Conservation (phyloP, 2,113 vertebrate species). For the Heteronetta atricapilla region DNA sequence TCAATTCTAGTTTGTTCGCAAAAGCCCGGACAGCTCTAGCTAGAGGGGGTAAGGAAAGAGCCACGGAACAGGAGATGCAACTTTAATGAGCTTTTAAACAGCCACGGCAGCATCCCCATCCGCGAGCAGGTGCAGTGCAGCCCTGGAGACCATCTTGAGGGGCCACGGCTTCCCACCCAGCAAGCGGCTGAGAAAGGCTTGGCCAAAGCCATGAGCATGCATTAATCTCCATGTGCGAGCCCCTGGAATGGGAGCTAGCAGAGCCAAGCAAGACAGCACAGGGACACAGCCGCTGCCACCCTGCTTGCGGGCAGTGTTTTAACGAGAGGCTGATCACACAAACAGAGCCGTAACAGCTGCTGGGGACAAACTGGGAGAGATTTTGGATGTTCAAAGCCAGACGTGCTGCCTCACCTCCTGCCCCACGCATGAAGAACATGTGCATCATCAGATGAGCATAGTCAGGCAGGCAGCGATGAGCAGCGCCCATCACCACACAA, state of each 20-base stretch:
- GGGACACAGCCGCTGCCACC: not conserved
- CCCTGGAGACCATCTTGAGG: not conserved
- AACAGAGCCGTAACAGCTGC: not conserved
- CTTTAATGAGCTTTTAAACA: conserved; percentile 55
- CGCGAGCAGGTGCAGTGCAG: not conserved
- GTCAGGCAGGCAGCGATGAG: not conserved
- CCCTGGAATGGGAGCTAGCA: not conserved
- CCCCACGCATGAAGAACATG: not conserved
- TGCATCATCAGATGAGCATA: accelerated
- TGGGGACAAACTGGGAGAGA: not conserved
- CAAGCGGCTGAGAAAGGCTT: not conserved
- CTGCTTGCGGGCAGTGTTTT: not conserved
- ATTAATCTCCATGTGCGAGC: not conserved
- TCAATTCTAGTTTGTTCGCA: conserved; percentile 58
- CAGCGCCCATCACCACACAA: not conserved
- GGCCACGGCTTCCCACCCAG: not conserved
- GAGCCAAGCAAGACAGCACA: not conserved
- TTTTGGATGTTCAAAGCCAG: too few species aligned
- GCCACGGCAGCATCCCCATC: not conserved
- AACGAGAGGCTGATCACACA: not conserved
- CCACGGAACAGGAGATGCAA: not conserved
- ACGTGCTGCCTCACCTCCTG: not conserved
- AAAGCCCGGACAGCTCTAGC: conserved; percentile 32
- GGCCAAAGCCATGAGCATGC: not conserved
- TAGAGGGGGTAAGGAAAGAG: not conserved